These are phyloP conservation scores for Noctua fimbriata DNA, from an alignment of 2,888 invertebrate genomes.

Conservation along the genomic window DNA sequence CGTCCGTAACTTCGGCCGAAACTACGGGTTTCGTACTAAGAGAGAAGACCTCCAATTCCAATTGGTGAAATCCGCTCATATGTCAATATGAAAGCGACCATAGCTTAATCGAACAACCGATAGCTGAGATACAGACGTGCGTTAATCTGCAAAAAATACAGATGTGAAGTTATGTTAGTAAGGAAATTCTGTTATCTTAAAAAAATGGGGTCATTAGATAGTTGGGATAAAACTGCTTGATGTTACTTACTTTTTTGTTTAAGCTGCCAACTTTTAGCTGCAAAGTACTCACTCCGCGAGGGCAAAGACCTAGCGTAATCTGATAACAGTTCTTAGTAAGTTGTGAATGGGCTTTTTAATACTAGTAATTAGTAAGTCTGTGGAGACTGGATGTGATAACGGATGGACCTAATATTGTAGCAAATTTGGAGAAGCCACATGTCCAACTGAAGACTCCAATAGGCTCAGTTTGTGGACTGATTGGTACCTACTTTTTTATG, in stretches of 20 bases:
- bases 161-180: background rate
- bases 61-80: background rate
- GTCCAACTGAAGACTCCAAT: background rate
- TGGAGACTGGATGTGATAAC: background rate
- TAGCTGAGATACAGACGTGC: background rate
- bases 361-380: conserved; percentile 2
- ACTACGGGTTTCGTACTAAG: background rate
- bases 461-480: background rate
- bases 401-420: background rate
- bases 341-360: conserved; percentile 39
- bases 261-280: conserved; percentile 4
- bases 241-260: conserved; percentile 43
- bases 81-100: background rate
- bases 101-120: background rate
- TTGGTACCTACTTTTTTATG: background rate
- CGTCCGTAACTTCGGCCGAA: background rate
- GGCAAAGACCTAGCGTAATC: conserved; percentile 45
- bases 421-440: background rate
- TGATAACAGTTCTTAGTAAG: conserved; percentile 46
- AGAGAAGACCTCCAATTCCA: background rate
- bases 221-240: conserved; percentile 36
- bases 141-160: background rate
- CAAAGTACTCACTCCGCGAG: conserved; percentile 1
- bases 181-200: conserved; percentile 42
- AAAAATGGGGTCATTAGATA: conserved; percentile 51